Evolutionary conservation across 2,113 vertebrate genomes (phyloP).

Genomic region (Galeopterus variegatus): DNA sequence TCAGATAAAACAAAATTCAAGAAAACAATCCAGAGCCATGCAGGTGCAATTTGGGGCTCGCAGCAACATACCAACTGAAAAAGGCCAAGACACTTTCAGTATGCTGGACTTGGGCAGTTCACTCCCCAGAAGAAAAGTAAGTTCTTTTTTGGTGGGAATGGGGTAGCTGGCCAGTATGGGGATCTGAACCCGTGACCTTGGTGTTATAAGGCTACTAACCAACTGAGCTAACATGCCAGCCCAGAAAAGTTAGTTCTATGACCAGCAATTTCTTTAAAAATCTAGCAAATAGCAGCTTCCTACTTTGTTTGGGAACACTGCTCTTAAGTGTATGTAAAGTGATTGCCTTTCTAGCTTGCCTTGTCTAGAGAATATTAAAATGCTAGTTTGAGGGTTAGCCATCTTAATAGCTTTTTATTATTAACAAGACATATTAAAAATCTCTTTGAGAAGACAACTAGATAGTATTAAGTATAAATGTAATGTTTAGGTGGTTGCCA

Average conservation of each 20-base stretch:
- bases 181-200: too few relatives aligned
- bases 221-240: too few relatives aligned
- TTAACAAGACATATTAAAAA: constrained; percentile 89
- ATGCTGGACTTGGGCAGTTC: neutral
- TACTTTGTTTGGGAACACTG: constrained; percentile 89
- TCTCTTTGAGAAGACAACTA: constrained; percentile 89
- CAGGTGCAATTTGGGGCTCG: neutral
- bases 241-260: neutral
- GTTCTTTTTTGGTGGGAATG: too few relatives aligned
- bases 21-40: neutral
- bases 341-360: constrained; percentile 86
- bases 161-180: too few relatives aligned
- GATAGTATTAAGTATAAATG: constrained; percentile 90
- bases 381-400: constrained; percentile 85
- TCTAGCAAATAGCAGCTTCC: constrained; percentile 80
- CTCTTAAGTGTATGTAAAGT: constrained; percentile 84
- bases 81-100: neutral
- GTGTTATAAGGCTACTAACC: too few relatives aligned
- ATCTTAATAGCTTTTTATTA: constrained; percentile 91
- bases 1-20: constrained; percentile 36
- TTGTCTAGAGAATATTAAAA: constrained; percentile 84
- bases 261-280: neutral
- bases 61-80: neutral
- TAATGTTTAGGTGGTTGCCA: neutral
- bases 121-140: neutral